Base-by-base conservation (phyloP, 2,113 vertebrate species). In the Labeo catla region DNA sequence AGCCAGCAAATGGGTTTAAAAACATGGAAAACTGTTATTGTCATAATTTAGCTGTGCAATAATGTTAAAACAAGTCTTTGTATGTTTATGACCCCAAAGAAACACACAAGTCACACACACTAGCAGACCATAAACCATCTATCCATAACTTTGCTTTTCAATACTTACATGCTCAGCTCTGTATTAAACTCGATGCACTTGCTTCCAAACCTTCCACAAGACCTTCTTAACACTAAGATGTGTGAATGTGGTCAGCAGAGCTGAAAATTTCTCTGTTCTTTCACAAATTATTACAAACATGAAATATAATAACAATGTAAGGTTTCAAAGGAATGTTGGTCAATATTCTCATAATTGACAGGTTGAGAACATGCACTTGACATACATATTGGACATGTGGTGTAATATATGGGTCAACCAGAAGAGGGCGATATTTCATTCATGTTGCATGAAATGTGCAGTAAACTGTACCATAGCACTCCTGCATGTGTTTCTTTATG, bases 21-120 rank as follows among this genome's bases (percentile, higher is more conserved):
- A 82, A 59, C 43, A 86, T 61, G 54, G 21, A 43, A 47, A 86
- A 79, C 65, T 39, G 43, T 50, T 81, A 65, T 28, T 10, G 47
- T 87, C n/a, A n/a, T 52, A 68, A 76, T 83, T 76, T 68, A 76
- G 47, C 79, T 76, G 85, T 76, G 59, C 45, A 76, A 73, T 76
- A 76, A 76, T 5, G 28, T 28, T 28, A 28, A 28, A 28, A 28
- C 28, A 28, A 2, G 28, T 28, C 28, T 28, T 28, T 2, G 28
- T 28, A 28, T 28, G 28, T 28, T 28, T 28, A 28, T 28, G 28
- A 28, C 28, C 28, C 28, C 28, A 28, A 28, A 28, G 28, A 28
- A 28, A 28, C 28, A 28, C 28, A 28, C 28, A 28, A 28, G 28
- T 28, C 28, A 28, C 2, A 28, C 28, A 28, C 28, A 28, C 28